Conservation (phyloP, 2,888 invertebrate genomes). For the Trypoxylon attenuatum region DNA sequence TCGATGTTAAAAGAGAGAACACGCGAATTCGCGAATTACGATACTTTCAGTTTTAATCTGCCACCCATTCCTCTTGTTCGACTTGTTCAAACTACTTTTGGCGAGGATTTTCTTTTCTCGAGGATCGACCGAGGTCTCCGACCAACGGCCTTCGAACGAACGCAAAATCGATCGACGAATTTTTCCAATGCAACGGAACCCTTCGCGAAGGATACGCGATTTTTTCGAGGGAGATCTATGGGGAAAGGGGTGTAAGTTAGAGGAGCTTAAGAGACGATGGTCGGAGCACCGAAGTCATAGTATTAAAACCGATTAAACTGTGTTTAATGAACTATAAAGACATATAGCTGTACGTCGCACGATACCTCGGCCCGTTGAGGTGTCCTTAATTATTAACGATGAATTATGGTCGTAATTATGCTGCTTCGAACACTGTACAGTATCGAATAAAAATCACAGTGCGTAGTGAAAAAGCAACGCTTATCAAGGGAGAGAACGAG, state of each 20-base stretch:
- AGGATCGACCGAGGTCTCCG: too few relatives aligned
- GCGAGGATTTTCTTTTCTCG: too few relatives aligned
- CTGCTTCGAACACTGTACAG: slow-evolving; percentile 65
- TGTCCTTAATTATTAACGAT: slow-evolving; percentile 49
- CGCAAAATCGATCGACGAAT: too few relatives aligned
- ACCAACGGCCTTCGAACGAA: too few relatives aligned
- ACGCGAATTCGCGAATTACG: too few relatives aligned
- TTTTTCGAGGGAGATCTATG: background rate
- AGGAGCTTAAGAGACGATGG: slow-evolving; percentile 4
- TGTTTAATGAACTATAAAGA: slow-evolving; percentile 44
- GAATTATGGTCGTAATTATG: slow-evolving; percentile 53
- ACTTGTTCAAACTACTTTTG: too few relatives aligned
- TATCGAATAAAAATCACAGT: slow-evolving; percentile 62
- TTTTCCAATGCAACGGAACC: too few relatives aligned
- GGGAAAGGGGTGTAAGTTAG: too few relatives aligned
- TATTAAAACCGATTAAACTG: slow-evolving; percentile 30
- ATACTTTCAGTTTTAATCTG: too few relatives aligned
- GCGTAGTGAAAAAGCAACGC: slow-evolving; percentile 37
- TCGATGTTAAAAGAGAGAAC: too few relatives aligned
- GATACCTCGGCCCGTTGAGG: slow-evolving; percentile 37
- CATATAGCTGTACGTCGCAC: slow-evolving; percentile 36
- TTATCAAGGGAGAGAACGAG: background rate
- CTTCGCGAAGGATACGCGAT: background rate
- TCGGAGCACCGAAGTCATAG: slow-evolving; percentile 10
- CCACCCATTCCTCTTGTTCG: too few relatives aligned